Evolutionary conservation across 1,140 invertebrate genomes (phyloP).

Genomic region (Drosophila serrata): DNA sequence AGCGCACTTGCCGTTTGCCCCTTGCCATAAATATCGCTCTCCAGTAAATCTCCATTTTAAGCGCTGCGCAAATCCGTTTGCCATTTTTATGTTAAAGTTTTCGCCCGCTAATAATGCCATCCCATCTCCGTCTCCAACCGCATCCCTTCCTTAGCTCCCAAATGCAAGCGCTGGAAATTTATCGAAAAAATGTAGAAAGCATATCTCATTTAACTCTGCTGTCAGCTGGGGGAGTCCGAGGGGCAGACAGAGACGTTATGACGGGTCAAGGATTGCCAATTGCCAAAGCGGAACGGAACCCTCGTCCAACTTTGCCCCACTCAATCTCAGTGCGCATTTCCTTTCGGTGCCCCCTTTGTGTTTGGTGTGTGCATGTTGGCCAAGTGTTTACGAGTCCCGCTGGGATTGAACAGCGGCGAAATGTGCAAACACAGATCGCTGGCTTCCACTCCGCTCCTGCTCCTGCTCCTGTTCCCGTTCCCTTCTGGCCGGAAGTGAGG

Average conservation of each 20-base stretch:
- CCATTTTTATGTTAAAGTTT: conserved; percentile 74
- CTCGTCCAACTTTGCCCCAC: conserved; percentile 54
- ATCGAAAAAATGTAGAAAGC: conserved; percentile 83
- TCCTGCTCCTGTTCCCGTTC: conserved; percentile 6
- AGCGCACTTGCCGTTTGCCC: conserved; percentile 21
- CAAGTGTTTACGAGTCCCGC: conserved; percentile 77
- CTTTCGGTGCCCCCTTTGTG: conserved; percentile 4
- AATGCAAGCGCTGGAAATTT: conserved; percentile 57
- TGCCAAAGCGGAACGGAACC: conserved; percentile 39
- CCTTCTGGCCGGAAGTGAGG: conserved; percentile 10
- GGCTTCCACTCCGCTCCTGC: conserved; percentile 16
- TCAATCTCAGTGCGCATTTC: conserved; percentile 50
- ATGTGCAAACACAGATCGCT: conserved; percentile 78
- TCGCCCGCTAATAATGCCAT: conserved; percentile 72
- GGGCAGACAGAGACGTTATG: conserved; percentile 57
- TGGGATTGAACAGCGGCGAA: conserved; percentile 71
- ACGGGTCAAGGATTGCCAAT: conserved; percentile 80
- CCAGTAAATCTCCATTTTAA: conserved; percentile 78
- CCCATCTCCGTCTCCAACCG: neutral
- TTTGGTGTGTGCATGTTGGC: conserved; percentile 32
- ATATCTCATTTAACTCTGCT: conserved; percentile 80
- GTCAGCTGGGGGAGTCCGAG: conserved; percentile 43
- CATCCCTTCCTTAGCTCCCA: neutral
- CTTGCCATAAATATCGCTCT: conserved; percentile 67
- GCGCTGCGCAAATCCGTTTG: conserved; percentile 76